Evolutionary conservation across 2,888 invertebrate species (phyloP).

Genomic region (Luffia ferchaultella): DNA sequence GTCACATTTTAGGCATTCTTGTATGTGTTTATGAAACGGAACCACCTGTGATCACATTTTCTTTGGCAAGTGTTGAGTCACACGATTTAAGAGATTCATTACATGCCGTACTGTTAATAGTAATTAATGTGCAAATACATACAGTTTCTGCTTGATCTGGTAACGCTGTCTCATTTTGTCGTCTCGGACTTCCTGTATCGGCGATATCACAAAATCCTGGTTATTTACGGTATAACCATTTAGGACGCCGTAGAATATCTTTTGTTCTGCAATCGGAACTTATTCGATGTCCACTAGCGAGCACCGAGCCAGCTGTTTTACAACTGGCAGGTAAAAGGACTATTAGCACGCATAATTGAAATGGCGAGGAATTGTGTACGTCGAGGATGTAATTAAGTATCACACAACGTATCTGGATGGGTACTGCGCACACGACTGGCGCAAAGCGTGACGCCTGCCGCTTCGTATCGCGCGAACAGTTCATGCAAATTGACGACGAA

Average conservation of each 20-base stretch:
- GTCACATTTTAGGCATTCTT: too few relatives aligned
- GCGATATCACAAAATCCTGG: conserved; percentile 41
- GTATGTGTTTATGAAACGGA: too few relatives aligned
- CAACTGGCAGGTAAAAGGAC: conserved; percentile 8
- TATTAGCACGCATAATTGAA: conserved; percentile 40
- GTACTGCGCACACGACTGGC: conserved; percentile 56
- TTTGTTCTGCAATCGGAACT: neutral
- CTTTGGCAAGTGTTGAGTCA: too few relatives aligned
- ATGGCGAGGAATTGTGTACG: conserved; percentile 18
- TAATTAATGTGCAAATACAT: conserved; percentile 31
- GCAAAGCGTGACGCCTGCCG: conserved; percentile 16
- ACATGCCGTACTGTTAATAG: too few relatives aligned
- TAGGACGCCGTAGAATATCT: conserved; percentile 24
- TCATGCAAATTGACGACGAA: conserved; percentile 54
- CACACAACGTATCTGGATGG: conserved; percentile 53
- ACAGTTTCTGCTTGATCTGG: conserved; percentile 58
- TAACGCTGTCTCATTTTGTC: conserved; percentile 55
- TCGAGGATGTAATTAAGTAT: conserved; percentile 31
- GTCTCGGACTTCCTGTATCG: conserved; percentile 22
- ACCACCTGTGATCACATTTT: too few relatives aligned
- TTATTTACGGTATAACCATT: conserved; percentile 36
- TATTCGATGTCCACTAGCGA: neutral
- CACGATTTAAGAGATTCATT: too few relatives aligned
- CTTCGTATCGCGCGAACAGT: conserved; percentile 43
- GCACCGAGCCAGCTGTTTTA: neutral